Conservation (phyloP, 2,888 invertebrate genomes). For the Graphium colonna region DNA sequence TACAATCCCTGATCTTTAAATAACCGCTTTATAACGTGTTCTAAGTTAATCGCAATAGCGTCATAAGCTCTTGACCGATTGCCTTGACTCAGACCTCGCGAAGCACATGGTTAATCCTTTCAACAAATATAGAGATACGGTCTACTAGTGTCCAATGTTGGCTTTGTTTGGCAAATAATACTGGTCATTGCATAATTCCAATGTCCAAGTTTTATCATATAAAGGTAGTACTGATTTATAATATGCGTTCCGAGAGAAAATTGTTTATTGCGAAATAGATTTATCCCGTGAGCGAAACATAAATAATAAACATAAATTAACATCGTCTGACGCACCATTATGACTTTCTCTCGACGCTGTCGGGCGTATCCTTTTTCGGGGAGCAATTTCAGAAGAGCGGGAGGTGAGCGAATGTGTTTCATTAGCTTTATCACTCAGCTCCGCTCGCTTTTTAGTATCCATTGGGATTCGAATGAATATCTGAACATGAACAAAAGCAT, state of each 20-base stretch:
- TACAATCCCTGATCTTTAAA: not conserved
- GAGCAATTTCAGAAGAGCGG: constrained; percentile 8
- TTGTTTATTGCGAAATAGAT: not conserved
- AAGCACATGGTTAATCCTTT: not conserved
- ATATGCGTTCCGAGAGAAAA: not conserved
- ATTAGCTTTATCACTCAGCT: not conserved
- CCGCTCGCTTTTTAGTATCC: too few relatives aligned
- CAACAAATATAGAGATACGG: constrained; percentile 4
- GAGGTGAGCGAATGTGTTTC: constrained; percentile 8
- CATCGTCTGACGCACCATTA: constrained; percentile 1
- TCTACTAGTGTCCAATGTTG: not conserved
- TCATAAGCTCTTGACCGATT: not conserved
- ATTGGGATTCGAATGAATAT: too few relatives aligned
- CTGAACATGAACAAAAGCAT: too few relatives aligned
- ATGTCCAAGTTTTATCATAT: not conserved
- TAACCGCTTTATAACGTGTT: not conserved
- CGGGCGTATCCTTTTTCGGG: constrained; percentile 7
- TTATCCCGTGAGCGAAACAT: not conserved
- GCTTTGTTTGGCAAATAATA: constrained; percentile 1
- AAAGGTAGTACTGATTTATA: not conserved
- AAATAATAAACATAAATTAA: not conserved
- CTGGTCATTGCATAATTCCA: constrained; percentile 4
- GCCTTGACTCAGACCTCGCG: not conserved
- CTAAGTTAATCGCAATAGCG: not conserved
- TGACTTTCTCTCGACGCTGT: constrained; percentile 13